A percentile compares a stretch with the other conserved stretches of the same genome.
Evolutionary conservation across 2,113 vertebrate species (phyloP).

Genomic region (Neolamprologus longior): DNA sequence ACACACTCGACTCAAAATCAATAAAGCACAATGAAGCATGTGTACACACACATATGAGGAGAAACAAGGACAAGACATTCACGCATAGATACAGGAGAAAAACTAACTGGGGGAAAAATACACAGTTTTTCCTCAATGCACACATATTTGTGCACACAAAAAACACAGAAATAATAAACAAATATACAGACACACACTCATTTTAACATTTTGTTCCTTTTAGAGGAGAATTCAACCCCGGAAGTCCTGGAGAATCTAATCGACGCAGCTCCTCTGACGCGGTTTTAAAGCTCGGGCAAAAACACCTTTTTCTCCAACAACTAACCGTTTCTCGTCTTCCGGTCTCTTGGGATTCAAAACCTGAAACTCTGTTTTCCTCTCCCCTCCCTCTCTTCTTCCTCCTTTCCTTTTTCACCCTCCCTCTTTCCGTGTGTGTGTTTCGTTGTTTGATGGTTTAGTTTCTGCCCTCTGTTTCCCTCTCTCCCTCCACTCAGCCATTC

Average conservation of each 20-base stretch:
- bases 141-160: rapidly evolving
- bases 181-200: neutral
- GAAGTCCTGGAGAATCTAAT: slow-evolving; percentile 2
- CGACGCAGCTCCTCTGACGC: neutral
- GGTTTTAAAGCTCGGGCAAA: neutral
- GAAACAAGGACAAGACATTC: neutral
- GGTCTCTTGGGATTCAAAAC: slow-evolving; percentile 56
- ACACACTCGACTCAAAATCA: neutral
- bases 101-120: neutral
- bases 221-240: neutral
- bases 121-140: neutral
- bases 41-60: neutral
- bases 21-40: neutral
- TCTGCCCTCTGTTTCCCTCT: slow-evolving; percentile 77
- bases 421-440: slow-evolving; percentile 69
- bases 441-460: slow-evolving; percentile 79
- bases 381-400: slow-evolving; percentile 55
- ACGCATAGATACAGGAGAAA: neutral
- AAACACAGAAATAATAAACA: neutral
- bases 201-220: neutral
- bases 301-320: neutral
- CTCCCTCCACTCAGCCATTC: slow-evolving; percentile 84
- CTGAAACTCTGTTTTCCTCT: slow-evolving; percentile 71
- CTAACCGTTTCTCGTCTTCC: slow-evolving; percentile 38
- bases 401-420: slow-evolving; percentile 54